Percentiles rank a stretch among this genome's conserved stretches.
Conservation (phyloP, 2,113 vertebrate species). For the Chrysochloris asiatica region DNA sequence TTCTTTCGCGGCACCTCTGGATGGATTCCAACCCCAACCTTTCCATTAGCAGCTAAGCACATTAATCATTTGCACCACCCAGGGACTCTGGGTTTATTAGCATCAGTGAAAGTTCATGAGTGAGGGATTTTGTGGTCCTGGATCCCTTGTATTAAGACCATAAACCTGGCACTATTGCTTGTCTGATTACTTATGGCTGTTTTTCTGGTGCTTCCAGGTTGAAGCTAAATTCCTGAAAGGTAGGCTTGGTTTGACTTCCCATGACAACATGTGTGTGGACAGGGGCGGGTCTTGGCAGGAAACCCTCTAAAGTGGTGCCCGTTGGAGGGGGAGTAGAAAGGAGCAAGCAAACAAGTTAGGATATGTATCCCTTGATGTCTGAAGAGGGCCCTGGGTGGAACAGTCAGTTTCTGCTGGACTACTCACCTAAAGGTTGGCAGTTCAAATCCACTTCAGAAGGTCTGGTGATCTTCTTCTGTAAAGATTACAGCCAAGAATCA, state of each 20-base stretch:
- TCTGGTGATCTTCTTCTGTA: neutral
- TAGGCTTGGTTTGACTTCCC: neutral
- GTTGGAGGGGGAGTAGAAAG: neutral
- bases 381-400: neutral
- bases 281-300: neutral
- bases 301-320: neutral
- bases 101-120: too few relatives aligned
- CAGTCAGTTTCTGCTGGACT: neutral
- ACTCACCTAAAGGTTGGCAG: neutral
- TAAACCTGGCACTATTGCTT: neutral
- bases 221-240: neutral
- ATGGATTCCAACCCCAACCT: neutral
- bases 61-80: neutral
- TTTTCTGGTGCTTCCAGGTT: neutral
- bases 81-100: neutral
- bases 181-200: neutral
- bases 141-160: rapidly evolving
- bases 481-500: neutral
- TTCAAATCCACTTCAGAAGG: neutral
- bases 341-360: neutral
- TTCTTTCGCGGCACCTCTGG: neutral
- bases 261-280: neutral
- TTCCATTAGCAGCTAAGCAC: neutral
- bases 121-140: neutral
- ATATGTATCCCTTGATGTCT: neutral